A percentile compares a stretch with the other conserved stretches of the same genome.
Conservation (phyloP, 2,888 invertebrate species). For the Lepidocyrtoides sp. region DNA sequence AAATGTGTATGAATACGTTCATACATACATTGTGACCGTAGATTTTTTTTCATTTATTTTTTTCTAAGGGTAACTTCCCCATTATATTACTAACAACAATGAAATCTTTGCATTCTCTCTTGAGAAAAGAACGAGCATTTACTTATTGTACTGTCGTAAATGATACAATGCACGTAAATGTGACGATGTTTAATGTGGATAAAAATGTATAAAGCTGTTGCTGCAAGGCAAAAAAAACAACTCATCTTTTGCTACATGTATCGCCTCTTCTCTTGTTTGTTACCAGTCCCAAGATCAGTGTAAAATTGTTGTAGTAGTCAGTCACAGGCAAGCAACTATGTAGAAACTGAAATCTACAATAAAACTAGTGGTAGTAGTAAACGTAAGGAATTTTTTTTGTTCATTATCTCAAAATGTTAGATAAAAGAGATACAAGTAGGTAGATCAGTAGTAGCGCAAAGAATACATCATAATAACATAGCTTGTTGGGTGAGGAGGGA, state of each 20-base stretch:
- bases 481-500: constrained; percentile 25
- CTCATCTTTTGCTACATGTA: constrained; percentile 66
- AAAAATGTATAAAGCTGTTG: constrained; percentile 65
- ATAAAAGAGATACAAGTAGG: not conserved
- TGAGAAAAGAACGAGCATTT: constrained; percentile 33
- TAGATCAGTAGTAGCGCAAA: not conserved
- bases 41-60: constrained; percentile 44
- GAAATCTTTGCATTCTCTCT: constrained; percentile 19
- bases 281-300: constrained; percentile 50
- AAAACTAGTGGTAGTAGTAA: constrained; percentile 11
- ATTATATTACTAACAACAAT: constrained; percentile 51
- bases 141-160: constrained; percentile 37
- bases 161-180: constrained; percentile 37
- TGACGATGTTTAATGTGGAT: constrained; percentile 57
- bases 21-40: not conserved
- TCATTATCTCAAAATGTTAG: constrained; percentile 30
- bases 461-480: not conserved
- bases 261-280: constrained; percentile 9
- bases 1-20: not conserved
- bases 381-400: constrained; percentile 49
- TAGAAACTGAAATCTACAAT: constrained; percentile 16
- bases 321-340: not conserved
- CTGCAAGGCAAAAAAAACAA: constrained; percentile 67
- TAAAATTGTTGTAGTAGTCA: constrained; percentile 25
- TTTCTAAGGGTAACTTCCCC: constrained; percentile 49